Evolutionary conservation across 1,140 invertebrate species (phyloP).

Genomic region (Amyelois transitella): DNA sequence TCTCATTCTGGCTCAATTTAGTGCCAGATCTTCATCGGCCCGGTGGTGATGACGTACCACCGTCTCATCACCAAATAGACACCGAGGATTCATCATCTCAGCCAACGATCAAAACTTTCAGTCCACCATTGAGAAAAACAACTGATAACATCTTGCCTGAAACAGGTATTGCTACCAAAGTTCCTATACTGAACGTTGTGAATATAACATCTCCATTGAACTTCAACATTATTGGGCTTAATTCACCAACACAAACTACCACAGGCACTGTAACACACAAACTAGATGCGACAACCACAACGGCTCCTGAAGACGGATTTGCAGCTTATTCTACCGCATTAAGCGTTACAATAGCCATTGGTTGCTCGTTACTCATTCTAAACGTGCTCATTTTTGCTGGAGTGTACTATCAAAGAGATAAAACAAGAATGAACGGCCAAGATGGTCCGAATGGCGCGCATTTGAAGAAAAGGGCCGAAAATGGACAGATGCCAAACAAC

Average conservation of each 20-base stretch:
- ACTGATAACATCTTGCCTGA: conserved; percentile 72
- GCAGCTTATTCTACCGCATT: conserved; percentile 91
- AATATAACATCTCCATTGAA: conserved; percentile 62
- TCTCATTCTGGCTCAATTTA: conserved; percentile 97
- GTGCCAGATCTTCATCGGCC: conserved; percentile 96
- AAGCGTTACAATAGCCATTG: conserved; percentile 95
- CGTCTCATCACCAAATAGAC: conserved; percentile 89
- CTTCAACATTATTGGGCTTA: conserved; percentile 56
- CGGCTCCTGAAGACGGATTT: conserved; percentile 86
- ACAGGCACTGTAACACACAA: conserved; percentile 57
- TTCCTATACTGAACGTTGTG: conserved; percentile 58
- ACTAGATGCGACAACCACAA: conserved; percentile 64
- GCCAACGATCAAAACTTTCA: conserved; percentile 72
- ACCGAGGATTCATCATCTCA: conserved; percentile 78
- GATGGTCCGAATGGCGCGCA: conserved; percentile 69
- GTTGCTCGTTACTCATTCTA: conserved; percentile 90
- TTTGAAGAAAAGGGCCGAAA: conserved; percentile 85
- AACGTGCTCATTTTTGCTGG: conserved; percentile 95
- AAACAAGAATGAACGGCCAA: conserved; percentile 81
- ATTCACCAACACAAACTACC: conserved; percentile 42
- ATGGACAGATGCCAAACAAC: conserved; percentile 89
- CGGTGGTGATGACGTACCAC: conserved; percentile 88
- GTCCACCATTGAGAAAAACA: conserved; percentile 71
- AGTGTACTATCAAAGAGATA: conserved; percentile 94
- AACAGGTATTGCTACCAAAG: conserved; percentile 53